phyloP scores from a whole-genome alignment of 2,113 vertebrate genomes.

The Apteryx owenii region DNA sequence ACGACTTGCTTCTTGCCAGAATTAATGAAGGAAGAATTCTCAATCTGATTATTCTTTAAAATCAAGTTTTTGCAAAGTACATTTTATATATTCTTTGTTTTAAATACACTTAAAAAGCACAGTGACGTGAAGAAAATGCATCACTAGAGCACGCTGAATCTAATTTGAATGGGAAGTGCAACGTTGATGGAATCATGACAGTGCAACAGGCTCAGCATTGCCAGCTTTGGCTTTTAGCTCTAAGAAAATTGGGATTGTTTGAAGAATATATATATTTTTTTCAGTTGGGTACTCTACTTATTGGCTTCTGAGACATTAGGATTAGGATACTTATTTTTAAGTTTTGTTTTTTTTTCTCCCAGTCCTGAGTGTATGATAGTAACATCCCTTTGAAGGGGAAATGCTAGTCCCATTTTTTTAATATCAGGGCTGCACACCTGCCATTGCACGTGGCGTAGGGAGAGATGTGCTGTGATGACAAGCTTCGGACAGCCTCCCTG shows the following conservation, averaged over 20 bases:
- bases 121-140: neutral
- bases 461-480: neutral
- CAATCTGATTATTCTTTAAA: neutral
- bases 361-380: neutral
- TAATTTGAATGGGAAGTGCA: neutral
- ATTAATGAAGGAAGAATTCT: neutral
- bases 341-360: neutral
- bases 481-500: too few species aligned
- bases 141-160: neutral
- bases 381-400: neutral
- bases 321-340: neutral
- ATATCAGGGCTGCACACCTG: rapidly evolving
- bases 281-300: neutral
- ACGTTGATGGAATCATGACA: neutral
- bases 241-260: neutral
- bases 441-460: neutral
- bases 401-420: neutral
- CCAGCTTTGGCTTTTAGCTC: neutral
- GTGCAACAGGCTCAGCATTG: rapidly evolving
- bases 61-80: neutral
- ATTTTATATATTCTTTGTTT: neutral
- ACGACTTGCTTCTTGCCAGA: neutral
- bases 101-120: neutral
- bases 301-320: neutral
- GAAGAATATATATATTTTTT: neutral